Percentiles rank a stretch among this genome's conserved stretches.
These are phyloP conservation scores for Papilio machaon DNA, from an alignment of 1,140 invertebrate genomes.

Conservation along the genomic window DNA sequence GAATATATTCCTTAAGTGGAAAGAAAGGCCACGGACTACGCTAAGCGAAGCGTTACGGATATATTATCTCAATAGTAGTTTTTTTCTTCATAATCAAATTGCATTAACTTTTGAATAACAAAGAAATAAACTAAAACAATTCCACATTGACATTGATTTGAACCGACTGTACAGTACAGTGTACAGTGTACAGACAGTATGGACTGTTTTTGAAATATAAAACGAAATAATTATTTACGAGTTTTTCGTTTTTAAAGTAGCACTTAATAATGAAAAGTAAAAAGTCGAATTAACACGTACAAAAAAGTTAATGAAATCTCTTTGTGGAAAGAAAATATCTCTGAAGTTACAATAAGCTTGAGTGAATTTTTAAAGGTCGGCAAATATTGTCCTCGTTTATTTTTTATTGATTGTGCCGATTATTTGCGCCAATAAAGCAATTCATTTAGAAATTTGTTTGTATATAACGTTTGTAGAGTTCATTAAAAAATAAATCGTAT, in stretches of 20 bases:
- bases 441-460: neutral
- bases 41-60: neutral
- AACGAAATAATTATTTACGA: neutral
- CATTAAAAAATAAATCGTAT: neutral
- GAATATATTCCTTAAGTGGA: constrained; percentile 14
- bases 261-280: neutral
- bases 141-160: too few relatives aligned
- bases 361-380: neutral
- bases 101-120: neutral
- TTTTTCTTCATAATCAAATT: neutral
- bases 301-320: constrained; percentile 9
- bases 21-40: neutral
- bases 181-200: too few relatives aligned
- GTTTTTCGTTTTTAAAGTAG: neutral
- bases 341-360: neutral
- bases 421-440: neutral
- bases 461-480: neutral
- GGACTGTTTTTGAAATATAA: neutral
- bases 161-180: too few relatives aligned
- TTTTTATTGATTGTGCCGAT: constrained; percentile 1
- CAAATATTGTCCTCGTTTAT: constrained; percentile 5
- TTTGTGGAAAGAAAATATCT: neutral
- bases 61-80: neutral
- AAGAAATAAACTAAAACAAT: neutral
- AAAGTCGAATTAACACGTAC: neutral